Conservation (phyloP, 1,140 invertebrate species). For the Drosophila ficusphila region DNA sequence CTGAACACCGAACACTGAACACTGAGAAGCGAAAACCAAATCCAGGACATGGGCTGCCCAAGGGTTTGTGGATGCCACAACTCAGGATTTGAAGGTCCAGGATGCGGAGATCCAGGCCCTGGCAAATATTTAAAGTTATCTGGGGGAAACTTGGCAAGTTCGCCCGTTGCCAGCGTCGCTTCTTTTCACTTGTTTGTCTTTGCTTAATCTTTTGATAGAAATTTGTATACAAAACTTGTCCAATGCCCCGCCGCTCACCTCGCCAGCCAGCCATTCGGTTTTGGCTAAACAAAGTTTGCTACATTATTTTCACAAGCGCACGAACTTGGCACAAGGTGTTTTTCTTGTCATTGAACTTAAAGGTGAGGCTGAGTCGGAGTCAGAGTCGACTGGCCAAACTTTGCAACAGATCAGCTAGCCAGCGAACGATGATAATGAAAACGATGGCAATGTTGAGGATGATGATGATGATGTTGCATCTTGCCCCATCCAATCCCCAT, state of each 20-base stretch:
- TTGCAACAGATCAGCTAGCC: conserved; percentile 45
- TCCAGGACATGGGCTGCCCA: conserved; percentile 4
- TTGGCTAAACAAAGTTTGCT: conserved; percentile 63
- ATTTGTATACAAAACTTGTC: conserved; percentile 78
- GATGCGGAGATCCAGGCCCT: not conserved
- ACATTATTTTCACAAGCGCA: conserved; percentile 72
- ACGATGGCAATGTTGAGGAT: conserved; percentile 14
- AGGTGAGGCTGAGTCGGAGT: too few relatives aligned
- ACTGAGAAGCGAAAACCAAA: conserved; percentile 24
- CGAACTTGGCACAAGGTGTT: conserved; percentile 63
- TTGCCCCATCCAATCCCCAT: not conserved
- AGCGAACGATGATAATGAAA: conserved; percentile 29
- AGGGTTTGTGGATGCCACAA: conserved; percentile 4
- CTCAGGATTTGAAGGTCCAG: conserved; percentile 2
- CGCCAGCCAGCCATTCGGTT: conserved; percentile 18
- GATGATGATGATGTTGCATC: conserved; percentile 40
- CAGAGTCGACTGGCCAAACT: conserved; percentile 45
- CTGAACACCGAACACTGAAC: too few relatives aligned
- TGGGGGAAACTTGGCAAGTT: conserved; percentile 64
- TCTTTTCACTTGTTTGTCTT: conserved; percentile 75
- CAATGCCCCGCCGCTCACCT: conserved; percentile 9
- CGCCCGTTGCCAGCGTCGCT: conserved; percentile 20
- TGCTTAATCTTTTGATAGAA: conserved; percentile 83
- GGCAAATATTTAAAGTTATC: conserved; percentile 77
- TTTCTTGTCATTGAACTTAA: conserved; percentile 72